Conservation (phyloP, 2,888 invertebrate species). For the Dryobota labecula region DNA sequence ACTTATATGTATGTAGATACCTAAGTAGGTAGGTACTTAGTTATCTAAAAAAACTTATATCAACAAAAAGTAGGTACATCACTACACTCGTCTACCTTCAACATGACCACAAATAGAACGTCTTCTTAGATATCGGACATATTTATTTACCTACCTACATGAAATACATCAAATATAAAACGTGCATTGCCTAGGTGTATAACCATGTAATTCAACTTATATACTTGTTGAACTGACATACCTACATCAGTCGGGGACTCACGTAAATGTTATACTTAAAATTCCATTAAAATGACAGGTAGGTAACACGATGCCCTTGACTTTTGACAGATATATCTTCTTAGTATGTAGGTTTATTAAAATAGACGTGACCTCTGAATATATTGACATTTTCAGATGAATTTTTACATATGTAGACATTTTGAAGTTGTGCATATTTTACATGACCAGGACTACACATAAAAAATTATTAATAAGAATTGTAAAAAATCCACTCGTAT, state of each 20-base stretch:
- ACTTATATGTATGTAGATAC: not conserved
- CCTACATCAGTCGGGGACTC: not conserved
- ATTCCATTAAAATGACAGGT: constrained; percentile 57
- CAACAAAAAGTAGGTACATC: constrained; percentile 14
- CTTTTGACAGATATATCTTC: constrained; percentile 73
- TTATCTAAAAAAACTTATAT: constrained; percentile 9
- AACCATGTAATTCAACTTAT: not conserved
- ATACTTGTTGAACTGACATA: not conserved
- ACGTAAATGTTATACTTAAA: constrained; percentile 39
- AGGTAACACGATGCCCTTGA: constrained; percentile 72
- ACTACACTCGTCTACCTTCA: constrained; percentile 40
- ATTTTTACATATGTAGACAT: constrained; percentile 68
- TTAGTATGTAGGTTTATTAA: constrained; percentile 66
- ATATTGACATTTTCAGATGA: constrained; percentile 77
- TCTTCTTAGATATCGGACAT: constrained; percentile 49
- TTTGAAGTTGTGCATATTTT: constrained; percentile 68
- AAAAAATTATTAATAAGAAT: constrained; percentile 11
- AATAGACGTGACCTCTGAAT: constrained; percentile 77
- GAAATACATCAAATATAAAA: constrained; percentile 1
- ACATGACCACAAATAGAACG: constrained; percentile 61
- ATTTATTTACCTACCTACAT: constrained; percentile 23
- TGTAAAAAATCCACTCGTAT: not conserved
- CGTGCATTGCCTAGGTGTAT: not conserved
- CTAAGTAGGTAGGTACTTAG: not conserved
- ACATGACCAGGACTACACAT: constrained; percentile 24